Evolutionary conservation across 2,113 vertebrate species (phyloP).

Genomic region (Paraplagusia blochii): DNA sequence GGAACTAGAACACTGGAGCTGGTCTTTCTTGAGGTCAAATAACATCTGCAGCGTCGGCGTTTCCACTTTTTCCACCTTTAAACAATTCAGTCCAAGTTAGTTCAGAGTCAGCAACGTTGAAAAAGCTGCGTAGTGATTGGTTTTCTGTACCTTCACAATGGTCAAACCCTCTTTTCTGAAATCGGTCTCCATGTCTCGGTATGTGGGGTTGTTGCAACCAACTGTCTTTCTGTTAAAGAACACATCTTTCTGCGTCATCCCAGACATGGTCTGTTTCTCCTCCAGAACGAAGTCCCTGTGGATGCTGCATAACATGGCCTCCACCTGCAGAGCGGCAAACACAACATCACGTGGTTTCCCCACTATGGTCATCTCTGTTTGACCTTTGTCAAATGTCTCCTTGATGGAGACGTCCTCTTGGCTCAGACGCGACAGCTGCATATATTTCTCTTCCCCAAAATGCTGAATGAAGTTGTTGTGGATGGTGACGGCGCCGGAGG

Average conservation of each 20-base stretch:
- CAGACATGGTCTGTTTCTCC: constrained; percentile 42
- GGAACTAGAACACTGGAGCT: not conserved
- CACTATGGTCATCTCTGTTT: constrained; percentile 60
- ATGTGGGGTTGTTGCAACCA: fast-evolving
- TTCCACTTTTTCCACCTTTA: constrained; percentile 79
- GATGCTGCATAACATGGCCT: constrained; percentile 74
- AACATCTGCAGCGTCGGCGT: constrained; percentile 69
- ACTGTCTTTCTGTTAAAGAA: not conserved
- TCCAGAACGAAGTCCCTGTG: constrained; percentile 62
- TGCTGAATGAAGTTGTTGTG: constrained; percentile 78
- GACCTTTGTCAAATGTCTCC: constrained; percentile 63
- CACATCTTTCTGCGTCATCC: fast-evolving
- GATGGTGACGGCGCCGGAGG: constrained; percentile 23
- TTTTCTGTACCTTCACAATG: constrained; percentile 67
- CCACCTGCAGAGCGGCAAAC: constrained; percentile 61
- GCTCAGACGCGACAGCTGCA: constrained; percentile 43
- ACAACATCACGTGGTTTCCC: constrained; percentile 40
- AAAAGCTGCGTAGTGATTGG: not conserved
- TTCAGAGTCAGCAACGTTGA: not conserved
- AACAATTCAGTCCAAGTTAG: not conserved
- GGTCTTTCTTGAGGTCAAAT: constrained; percentile 72
- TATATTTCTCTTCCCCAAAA: constrained; percentile 69
- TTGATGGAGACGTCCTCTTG: constrained; percentile 34
- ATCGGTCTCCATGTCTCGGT: constrained; percentile 3
- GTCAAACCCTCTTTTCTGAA: constrained; percentile 50